Conservation (phyloP, 1,140 invertebrate genomes). For the Aporrectodea caliginosa region DNA sequence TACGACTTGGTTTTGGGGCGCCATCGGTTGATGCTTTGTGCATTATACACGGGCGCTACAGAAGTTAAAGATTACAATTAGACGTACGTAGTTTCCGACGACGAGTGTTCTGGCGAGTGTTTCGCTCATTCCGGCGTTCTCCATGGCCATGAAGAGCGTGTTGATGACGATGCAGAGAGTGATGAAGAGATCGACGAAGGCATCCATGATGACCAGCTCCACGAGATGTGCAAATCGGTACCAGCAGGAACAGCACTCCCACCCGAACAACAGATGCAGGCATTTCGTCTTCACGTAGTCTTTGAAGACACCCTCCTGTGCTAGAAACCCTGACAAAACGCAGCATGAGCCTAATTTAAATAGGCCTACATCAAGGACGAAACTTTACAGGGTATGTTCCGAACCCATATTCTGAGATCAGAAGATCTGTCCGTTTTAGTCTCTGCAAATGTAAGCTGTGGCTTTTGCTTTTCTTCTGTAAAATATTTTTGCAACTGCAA, state of each 20-base stretch:
- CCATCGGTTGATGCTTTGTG: too few species aligned
- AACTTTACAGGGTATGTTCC: too few species aligned
- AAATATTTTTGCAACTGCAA: too few species aligned
- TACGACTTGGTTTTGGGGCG: too few species aligned
- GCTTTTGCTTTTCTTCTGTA: too few species aligned
- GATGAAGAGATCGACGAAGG: conserved; percentile 96
- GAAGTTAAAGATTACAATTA: too few species aligned
- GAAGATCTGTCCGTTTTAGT: too few species aligned
- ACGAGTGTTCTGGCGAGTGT: conserved; percentile 68
- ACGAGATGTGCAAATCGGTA: conserved; percentile 60
- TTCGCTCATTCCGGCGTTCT: conserved; percentile 80
- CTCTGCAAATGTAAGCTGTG: too few species aligned
- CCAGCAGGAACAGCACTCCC: conserved; percentile 83
- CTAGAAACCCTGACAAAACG: conserved; percentile 42
- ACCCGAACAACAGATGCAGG: conserved; percentile 90
- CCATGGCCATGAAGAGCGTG: conserved; percentile 95
- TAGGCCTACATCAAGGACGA: too few species aligned
- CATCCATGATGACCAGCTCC: conserved; percentile 89
- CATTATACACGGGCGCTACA: too few species aligned
- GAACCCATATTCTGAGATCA: too few species aligned
- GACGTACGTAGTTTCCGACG: conserved; percentile 89
- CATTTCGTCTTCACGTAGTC: conserved; percentile 45
- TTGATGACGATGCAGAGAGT: conserved; percentile 96
- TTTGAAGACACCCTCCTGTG: conserved; percentile 36
- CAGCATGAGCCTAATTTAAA: too few species aligned